Base-by-base conservation (phyloP, 2,888 invertebrate species). In the Stramonita haemastoma region DNA sequence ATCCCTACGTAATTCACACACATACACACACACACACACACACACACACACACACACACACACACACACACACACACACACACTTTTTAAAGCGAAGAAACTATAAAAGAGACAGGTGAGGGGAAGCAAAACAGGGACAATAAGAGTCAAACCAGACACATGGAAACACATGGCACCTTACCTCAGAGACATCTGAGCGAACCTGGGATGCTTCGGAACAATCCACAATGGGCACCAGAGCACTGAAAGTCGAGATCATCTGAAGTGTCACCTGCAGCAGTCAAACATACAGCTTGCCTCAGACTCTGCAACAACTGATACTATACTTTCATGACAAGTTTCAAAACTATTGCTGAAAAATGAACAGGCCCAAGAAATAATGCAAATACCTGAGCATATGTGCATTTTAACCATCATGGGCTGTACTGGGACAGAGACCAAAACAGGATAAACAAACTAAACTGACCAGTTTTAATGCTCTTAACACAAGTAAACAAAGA, bases 141-240 rank as follows among this genome's bases (percentile, higher is more conserved):
- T 36, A 36, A 83, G 36, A 36, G 36, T 26, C 36, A 83, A 13
- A 17, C 46, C 8, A 46, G 13, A 46, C 36, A 46, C n/a, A 73
- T 11, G 26, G n/a, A n/a, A 22, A 73, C 2, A 2, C 2, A 26
- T 73, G 34, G 29, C 57, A 22, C 4, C 93, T 92, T 89, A 96
- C 96, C 94, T 98, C 98, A 0, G 97, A 97, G 91, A 98, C 96
- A 94, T 98, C 97, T 0, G 97, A 95, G 94, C 97, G 97, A 92
- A 97, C 95, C 89, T 97, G 97, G 73, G 97, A 96, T 2, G 98
- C 98, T 26, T 97, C 97, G 13, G 98, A 98, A 91, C 98, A 98
- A 95, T 99, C 98, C 13, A 98, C 97, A 46, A 98, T 96, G 0
- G 98, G 98, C 56, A 98, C 97, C 96, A 98, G 97, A 1, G 95